Evolutionary conservation across 2,797 vertebrate species (phyloP).

Genomic region (Trachops cirrhosus): DNA sequence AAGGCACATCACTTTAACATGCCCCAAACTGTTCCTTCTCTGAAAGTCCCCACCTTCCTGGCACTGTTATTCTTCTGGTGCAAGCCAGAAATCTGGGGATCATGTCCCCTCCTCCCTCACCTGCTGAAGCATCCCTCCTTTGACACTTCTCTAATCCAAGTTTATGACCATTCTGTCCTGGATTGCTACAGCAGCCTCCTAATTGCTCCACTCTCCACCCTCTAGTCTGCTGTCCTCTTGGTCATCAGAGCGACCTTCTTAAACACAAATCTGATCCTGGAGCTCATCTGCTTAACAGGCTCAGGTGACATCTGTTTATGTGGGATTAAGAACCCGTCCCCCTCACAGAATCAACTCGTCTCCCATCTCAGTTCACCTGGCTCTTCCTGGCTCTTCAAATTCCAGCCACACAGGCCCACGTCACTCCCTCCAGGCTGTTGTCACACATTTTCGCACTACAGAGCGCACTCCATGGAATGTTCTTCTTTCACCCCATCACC

Average conservation of each 20-base stretch:
- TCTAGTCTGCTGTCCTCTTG: background rate
- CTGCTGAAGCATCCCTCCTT: background rate
- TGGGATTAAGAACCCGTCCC: background rate
- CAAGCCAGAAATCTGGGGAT: background rate
- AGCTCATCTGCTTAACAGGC: background rate
- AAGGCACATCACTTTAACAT: background rate
- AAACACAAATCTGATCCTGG: background rate
- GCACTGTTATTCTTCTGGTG: background rate
- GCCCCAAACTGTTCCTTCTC: background rate
- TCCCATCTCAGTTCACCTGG: background rate
- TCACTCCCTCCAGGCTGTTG: background rate
- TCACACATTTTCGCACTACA: background rate
- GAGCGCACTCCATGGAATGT: background rate
- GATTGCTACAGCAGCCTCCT: background rate
- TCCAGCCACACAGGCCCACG: background rate
- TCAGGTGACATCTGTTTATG: background rate
- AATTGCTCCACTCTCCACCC: background rate
- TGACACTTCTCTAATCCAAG: background rate
- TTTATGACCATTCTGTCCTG: background rate
- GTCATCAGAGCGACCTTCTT: background rate
- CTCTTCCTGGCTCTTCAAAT: background rate
- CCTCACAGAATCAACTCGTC: background rate
- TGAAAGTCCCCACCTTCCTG: background rate
- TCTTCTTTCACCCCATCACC: background rate
- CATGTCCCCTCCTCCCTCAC: background rate